A percentile compares a stretch with the other conserved stretches of the same genome.
These are phyloP conservation scores for Protaetia brevitarsis DNA, from an alignment of 1,140 invertebrate genomes.

Conservation along the genomic window DNA sequence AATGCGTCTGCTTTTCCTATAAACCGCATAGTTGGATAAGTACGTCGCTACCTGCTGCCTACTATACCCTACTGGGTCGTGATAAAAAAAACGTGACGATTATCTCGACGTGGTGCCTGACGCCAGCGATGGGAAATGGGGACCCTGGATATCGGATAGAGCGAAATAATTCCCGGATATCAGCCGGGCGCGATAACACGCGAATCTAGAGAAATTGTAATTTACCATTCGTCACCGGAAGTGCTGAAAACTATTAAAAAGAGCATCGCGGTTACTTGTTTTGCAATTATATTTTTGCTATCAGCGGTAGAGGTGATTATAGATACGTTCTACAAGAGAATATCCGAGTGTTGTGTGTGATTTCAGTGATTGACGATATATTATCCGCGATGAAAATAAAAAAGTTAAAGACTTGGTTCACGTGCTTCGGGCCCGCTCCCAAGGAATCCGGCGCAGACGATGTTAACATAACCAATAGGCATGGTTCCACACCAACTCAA, in stretches of 20 bases:
- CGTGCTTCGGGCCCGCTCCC: not conserved
- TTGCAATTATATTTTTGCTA: not conserved
- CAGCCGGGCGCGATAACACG: not conserved
- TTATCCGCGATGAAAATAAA: not conserved
- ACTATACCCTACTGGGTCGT: too few species aligned
- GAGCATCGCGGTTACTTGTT: not conserved
- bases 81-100: too few species aligned
- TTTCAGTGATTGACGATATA: not conserved
- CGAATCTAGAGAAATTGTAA: not conserved
- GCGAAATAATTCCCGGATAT: not conserved
- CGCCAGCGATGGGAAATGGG: too few species aligned
- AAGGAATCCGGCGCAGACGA: not conserved
- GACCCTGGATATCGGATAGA: too few species aligned
- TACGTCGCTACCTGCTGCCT: too few species aligned
- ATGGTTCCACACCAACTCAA: not conserved
- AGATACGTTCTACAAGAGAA: too few species aligned
- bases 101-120: too few species aligned
- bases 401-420: not conserved
- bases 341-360: not conserved
- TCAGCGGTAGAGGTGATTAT: too few species aligned
- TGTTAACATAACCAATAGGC: not conserved
- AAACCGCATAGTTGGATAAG: too few species aligned
- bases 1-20: too few species aligned
- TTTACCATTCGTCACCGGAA: not conserved
- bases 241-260: not conserved